Percentiles rank a stretch among this genome's conserved stretches.
Conservation (phyloP, 2,888 invertebrate species). For the Nezara viridula region DNA sequence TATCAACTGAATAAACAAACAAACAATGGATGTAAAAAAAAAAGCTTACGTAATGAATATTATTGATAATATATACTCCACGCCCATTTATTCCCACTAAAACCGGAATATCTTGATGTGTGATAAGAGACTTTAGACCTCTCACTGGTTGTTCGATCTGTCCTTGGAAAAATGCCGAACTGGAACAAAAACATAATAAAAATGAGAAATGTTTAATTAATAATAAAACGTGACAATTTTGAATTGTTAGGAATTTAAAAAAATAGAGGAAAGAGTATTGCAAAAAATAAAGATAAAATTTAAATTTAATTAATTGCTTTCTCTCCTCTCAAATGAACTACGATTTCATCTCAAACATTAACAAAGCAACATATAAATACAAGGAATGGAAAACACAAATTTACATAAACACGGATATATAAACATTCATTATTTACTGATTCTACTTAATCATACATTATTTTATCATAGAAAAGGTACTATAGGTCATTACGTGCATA, state of each 20-base stretch:
- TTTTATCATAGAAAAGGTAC: too few species aligned
- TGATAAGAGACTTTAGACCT: constrained; percentile 86
- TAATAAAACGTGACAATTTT: background rate
- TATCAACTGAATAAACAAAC: background rate
- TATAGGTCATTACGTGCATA: too few species aligned
- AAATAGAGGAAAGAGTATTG: background rate
- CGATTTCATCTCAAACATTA: too few species aligned
- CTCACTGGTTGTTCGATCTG: constrained; percentile 93
- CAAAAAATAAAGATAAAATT: background rate
- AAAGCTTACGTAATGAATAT: constrained; percentile 82
- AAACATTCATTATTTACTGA: too few species aligned
- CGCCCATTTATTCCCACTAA: constrained; percentile 88
- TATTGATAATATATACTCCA: constrained; percentile 89
- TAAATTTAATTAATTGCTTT: background rate
- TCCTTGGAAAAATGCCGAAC: constrained; percentile 94
- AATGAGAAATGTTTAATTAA: background rate
- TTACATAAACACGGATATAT: too few species aligned
- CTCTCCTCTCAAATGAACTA: background rate
- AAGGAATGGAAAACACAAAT: too few species aligned
- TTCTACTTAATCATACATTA: too few species aligned
- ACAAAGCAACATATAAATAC: too few species aligned
- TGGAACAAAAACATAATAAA: constrained; percentile 69
- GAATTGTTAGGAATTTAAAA: background rate
- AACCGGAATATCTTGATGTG: constrained; percentile 89
- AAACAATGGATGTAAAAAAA: background rate